Percentiles rank a stretch among this genome's conserved stretches.
Evolutionary conservation across 2,113 vertebrate genomes (phyloP).

Genomic region (Aldabrachelys gigantea): DNA sequence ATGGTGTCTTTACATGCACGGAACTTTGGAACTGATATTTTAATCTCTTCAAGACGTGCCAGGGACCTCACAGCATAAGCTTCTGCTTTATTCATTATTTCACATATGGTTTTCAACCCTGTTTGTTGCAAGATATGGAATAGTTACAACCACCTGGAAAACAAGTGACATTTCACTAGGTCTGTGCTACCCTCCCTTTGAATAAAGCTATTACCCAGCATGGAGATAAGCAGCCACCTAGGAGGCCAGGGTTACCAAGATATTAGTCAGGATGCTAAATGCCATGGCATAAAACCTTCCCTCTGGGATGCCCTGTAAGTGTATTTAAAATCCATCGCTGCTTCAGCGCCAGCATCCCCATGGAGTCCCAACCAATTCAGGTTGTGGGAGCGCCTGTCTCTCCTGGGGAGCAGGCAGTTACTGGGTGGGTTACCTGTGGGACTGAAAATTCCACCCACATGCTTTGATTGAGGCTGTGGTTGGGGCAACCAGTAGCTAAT

Average conservation of each 20-base stretch:
- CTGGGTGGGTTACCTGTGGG: background rate
- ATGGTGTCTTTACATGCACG: accelerated
- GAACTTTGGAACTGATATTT: background rate
- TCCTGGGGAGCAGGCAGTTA: background rate
- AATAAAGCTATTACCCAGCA: background rate
- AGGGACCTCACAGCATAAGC: background rate
- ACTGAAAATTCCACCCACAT: background rate
- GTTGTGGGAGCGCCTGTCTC: background rate
- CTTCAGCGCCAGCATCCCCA: background rate
- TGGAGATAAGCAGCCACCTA: accelerated
- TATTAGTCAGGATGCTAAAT: background rate
- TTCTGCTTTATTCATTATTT: background rate
- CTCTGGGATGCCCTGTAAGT: background rate
- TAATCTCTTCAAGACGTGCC: background rate
- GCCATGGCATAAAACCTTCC: background rate
- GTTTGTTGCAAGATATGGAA: background rate
- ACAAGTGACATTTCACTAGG: accelerated
- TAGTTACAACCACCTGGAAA: background rate
- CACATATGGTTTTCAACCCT: background rate
- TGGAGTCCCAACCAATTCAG: background rate
- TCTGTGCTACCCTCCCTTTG: accelerated
- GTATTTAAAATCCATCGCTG: background rate
- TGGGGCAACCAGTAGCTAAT: background rate
- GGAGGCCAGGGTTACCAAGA: accelerated
- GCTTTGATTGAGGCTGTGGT: background rate